Evolutionary conservation across 2,888 invertebrate species (phyloP), one percentile per base, ranked within the genome.

Genomic region (Brachypterus glaber): DNA sequence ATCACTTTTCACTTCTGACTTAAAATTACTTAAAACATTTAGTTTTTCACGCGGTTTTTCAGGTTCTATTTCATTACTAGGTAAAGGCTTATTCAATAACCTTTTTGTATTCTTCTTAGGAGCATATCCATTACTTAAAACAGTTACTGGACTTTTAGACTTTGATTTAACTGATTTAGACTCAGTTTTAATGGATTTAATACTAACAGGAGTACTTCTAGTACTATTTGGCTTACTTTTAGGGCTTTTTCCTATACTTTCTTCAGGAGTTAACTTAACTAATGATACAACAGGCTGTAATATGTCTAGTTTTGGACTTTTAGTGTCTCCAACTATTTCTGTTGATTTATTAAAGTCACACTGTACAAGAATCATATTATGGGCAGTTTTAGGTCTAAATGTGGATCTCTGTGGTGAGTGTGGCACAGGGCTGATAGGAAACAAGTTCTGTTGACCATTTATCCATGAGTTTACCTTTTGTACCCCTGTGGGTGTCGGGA

Each of bases 391-490:
- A 31, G 8, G 33, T 13, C 17, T 36, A 26, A 17, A 36, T 36
- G 30, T 16, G 7, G 13, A 18, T 39, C 15, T 17, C 18, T 35
- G 29, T 8, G 18, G 21, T 33, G 3, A 38, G 25, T 5, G 32
- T 25, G 3, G 32, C n/a, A 21, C 18, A 35, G 8, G 21, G 9
- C 3, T 13, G n/a, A 35, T 21, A 18, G 26, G 27, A n/a, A 35
- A 32, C 16, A 29, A 37, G 30, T 35, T 37, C 17, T 38, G 32
- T 3, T 30, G 25, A 33, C 44, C 42, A 32, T 35, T 44, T 14
- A 50, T 51, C 52, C 52, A 51, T 14, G 40, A 45, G 33, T 43
- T 45, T 27, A 51, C 49, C 37, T 51, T 52, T 16, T 49, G 47
- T 13, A 47, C 43, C 25, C 45, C 40, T 8, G 41, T 41, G n/a